Conservation (phyloP, 2,888 invertebrate genomes). For the Plutella xylostella region DNA sequence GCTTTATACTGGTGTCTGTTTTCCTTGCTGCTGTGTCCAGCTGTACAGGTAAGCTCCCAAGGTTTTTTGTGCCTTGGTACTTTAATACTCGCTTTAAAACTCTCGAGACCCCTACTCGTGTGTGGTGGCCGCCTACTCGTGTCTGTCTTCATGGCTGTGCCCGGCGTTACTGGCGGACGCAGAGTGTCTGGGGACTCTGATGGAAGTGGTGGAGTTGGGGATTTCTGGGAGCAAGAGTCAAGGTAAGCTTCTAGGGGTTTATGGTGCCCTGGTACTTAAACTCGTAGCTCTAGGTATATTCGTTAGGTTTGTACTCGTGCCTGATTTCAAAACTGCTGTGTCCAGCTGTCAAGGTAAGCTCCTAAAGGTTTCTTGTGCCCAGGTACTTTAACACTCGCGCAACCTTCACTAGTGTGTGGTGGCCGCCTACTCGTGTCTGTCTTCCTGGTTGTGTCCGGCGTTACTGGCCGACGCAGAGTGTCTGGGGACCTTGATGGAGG, state of each 20-base stretch:
- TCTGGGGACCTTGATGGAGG: conserved; percentile 92
- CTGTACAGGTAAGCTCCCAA: no score
- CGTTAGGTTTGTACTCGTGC: no score
- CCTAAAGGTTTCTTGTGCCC: no score
- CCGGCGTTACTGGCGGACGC: conserved; percentile 93
- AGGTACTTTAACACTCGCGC: no score
- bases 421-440: conserved; percentile 90
- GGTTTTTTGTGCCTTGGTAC: no score
- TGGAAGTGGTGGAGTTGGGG: conserved; percentile 97
- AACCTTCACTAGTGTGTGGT: conserved; percentile 74
- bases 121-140: conserved; percentile 92
- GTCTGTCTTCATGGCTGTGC: conserved; percentile 92
- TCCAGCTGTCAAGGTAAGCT: no score
- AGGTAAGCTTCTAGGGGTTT: conserved; percentile 34
- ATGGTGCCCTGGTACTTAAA: conserved; percentile 4
- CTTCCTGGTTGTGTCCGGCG: conserved; percentile 94
- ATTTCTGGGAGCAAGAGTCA: conserved; percentile 94
- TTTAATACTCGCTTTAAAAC: no score
- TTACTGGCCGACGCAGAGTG: conserved; percentile 93
- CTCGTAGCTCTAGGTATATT: not conserved
- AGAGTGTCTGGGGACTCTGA: conserved; percentile 91
- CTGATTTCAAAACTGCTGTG: no score
- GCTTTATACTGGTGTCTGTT: no score
- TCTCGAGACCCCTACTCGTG: conserved; percentile 95
- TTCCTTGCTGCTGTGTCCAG: no score